Percentiles rank a stretch among this genome's conserved stretches.
These are phyloP conservation scores for Cyclopterus lumpus DNA, from an alignment of 2,797 vertebrate species.

Conservation along the genomic window DNA sequence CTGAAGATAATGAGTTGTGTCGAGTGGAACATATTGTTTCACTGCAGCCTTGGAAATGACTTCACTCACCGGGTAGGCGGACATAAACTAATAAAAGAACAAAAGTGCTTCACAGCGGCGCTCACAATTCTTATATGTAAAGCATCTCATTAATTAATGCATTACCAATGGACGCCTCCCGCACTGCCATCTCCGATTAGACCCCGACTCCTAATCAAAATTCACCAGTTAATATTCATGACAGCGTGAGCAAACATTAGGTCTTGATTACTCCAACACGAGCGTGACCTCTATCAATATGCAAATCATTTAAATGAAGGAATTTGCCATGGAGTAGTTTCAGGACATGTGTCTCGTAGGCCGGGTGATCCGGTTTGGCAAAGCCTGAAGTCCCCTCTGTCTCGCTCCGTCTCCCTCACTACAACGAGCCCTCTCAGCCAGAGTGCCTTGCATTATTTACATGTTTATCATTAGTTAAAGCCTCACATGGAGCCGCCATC, in stretches of 20 bases:
- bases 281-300: conserved; percentile 71
- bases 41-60: conserved; percentile 25
- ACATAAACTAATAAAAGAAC: conserved; percentile 37
- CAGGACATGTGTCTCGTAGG: conserved; percentile 26
- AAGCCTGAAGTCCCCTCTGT: conserved; percentile 35
- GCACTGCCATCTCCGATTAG: conserved; percentile 22
- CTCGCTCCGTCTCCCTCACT: conserved; percentile 36
- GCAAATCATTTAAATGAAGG: conserved; percentile 67
- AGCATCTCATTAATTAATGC: conserved; percentile 43
- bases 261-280: conserved; percentile 66
- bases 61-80: conserved; percentile 32
- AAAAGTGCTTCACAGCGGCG: conserved; percentile 17
- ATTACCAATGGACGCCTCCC: conserved; percentile 9
- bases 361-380: conserved; percentile 31
- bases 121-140: conserved; percentile 30
- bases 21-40: conserved; percentile 62
- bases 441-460: conserved; percentile 83
- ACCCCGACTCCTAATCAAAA: conserved; percentile 51
- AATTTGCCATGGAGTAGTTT: conserved; percentile 42
- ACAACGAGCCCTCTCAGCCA: conserved; percentile 58
- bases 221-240: conserved; percentile 71
- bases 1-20: conserved; percentile 63
- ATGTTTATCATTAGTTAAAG: conserved; percentile 81
- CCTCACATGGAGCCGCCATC: conserved; percentile 78
- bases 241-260: conserved; percentile 61